Percentiles rank a stretch among this genome's conserved stretches.
Evolutionary conservation across 1,140 invertebrate genomes (phyloP).

Genomic region (Stenopsyche tienmushanensis): DNA sequence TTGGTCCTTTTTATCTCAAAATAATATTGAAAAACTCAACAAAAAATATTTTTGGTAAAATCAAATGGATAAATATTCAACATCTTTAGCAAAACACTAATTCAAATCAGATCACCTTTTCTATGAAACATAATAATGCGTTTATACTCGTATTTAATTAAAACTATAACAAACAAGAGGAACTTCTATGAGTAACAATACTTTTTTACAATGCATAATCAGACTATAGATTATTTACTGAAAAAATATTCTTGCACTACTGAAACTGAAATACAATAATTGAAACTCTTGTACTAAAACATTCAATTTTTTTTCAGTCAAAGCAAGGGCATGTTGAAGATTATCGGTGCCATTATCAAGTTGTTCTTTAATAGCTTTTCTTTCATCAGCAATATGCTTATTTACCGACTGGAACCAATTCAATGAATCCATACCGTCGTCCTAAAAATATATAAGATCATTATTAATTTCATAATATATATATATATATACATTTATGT

Average conservation of each 20-base stretch:
- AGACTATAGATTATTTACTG: too few relatives aligned
- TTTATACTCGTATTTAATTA: too few relatives aligned
- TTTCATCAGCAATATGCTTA: constrained; percentile 67
- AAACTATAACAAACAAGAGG: too few relatives aligned
- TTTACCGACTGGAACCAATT: constrained; percentile 95
- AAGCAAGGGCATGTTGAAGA: constrained; percentile 87
- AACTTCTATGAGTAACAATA: too few relatives aligned
- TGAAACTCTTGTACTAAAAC: constrained; percentile 87
- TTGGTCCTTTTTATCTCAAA: too few relatives aligned
- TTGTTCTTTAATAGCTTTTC: constrained; percentile 59
- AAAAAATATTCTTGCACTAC: constrained; percentile 94
- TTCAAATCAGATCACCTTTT: too few relatives aligned
- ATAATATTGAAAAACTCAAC: too few relatives aligned
- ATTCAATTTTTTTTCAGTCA: constrained; percentile 86
- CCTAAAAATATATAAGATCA: constrained; percentile 45
- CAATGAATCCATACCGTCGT: constrained; percentile 84
- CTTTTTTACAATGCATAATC: too few relatives aligned
- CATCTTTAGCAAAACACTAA: too few relatives aligned
- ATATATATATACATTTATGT: constrained; percentile 3
- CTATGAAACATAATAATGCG: too few relatives aligned
- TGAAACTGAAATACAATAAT: constrained; percentile 86
- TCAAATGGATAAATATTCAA: too few relatives aligned
- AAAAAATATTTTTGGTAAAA: too few relatives aligned
- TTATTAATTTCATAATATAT: constrained; percentile 58
- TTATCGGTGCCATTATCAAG: constrained; percentile 57